Conservation (phyloP, 1,140 invertebrate genomes). For the Nasonia vitripennis region DNA sequence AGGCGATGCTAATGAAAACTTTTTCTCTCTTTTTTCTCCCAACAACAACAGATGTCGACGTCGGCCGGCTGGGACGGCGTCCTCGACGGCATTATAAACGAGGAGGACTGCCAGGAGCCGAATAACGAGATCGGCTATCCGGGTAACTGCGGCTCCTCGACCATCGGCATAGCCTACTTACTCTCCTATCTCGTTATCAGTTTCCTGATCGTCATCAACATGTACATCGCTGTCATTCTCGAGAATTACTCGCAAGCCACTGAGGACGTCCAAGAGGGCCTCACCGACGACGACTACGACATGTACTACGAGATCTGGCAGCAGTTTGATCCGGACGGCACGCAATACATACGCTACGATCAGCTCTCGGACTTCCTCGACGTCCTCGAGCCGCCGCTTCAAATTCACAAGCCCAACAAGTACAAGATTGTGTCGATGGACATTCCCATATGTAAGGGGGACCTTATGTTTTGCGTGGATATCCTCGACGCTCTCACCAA, state of each 20-base stretch:
- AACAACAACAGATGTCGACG: slow-evolving; percentile 90
- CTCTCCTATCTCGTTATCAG: slow-evolving; percentile 97
- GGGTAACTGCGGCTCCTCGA: slow-evolving; percentile 93
- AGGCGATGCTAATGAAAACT: not conserved
- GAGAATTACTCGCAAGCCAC: slow-evolving; percentile 98
- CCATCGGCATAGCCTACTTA: slow-evolving; percentile 95
- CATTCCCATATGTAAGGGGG: slow-evolving; percentile 97
- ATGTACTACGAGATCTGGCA: slow-evolving; percentile 99
- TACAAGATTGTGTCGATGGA: slow-evolving; percentile 99
- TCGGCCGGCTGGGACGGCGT: slow-evolving; percentile 98
- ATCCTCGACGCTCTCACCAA: slow-evolving; percentile 96
- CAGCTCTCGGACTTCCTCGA: slow-evolving; percentile 96
- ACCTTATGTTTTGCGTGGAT: slow-evolving; percentile 97
- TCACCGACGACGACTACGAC: slow-evolving; percentile 99
- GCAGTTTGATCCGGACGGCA: slow-evolving; percentile 97
- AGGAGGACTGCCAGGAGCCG: slow-evolving; percentile 91
- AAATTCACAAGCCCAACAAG: slow-evolving; percentile 98
- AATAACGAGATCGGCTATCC: slow-evolving; percentile 91
- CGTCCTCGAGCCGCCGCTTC: slow-evolving; percentile 93
- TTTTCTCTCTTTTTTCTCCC: slow-evolving; percentile 21
- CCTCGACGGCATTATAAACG: slow-evolving; percentile 96
- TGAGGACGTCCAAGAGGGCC: slow-evolving; percentile 98
- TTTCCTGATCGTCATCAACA: slow-evolving; percentile 99
- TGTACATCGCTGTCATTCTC: slow-evolving; percentile 99
- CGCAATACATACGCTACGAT: slow-evolving; percentile 96